These are phyloP conservation scores for Mechanitis messenoides DNA, from an alignment of 2,888 invertebrate species.

Conservation along the genomic window DNA sequence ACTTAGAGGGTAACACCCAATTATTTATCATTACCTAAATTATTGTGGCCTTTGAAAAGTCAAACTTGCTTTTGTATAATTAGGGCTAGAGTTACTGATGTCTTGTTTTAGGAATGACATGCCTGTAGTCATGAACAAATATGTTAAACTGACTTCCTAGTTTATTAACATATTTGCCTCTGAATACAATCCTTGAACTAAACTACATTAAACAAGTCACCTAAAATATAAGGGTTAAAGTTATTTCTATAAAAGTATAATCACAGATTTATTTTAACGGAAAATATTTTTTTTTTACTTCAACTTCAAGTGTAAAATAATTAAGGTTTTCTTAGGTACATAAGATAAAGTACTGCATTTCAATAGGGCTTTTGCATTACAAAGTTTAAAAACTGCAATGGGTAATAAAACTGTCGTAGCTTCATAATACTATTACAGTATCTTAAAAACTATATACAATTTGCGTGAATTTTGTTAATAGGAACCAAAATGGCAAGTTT, in stretches of 20 bases:
- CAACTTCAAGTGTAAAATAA: slow-evolving; percentile 70
- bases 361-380: slow-evolving; percentile 55
- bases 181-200: slow-evolving; percentile 41
- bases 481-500: slow-evolving; percentile 72
- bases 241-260: slow-evolving; percentile 42
- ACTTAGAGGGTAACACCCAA: slow-evolving; percentile 57
- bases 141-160: slow-evolving; percentile 23
- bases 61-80: slow-evolving; percentile 69
- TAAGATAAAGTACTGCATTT: slow-evolving; percentile 70
- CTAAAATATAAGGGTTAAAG: slow-evolving; percentile 42
- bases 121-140: slow-evolving; percentile 46
- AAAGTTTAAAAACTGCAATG: slow-evolving; percentile 46
- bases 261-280: slow-evolving; percentile 42
- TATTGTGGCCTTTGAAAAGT: slow-evolving; percentile 71
- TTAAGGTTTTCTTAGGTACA: slow-evolving; percentile 68
- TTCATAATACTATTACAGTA: slow-evolving; percentile 42
- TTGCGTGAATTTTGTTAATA: slow-evolving; percentile 58
- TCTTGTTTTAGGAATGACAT: slow-evolving; percentile 52
- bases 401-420: slow-evolving; percentile 33
- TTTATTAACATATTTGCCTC: slow-evolving; percentile 39
- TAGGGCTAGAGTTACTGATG: slow-evolving; percentile 61
- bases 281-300: slow-evolving; percentile 49
- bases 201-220: slow-evolving; percentile 36
- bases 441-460: slow-evolving; percentile 42
- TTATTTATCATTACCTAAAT: slow-evolving; percentile 72